These are phyloP conservation scores for Tetranychus cinnabarinus DNA, from an alignment of 1,140 invertebrate genomes.

Conservation along the genomic window DNA sequence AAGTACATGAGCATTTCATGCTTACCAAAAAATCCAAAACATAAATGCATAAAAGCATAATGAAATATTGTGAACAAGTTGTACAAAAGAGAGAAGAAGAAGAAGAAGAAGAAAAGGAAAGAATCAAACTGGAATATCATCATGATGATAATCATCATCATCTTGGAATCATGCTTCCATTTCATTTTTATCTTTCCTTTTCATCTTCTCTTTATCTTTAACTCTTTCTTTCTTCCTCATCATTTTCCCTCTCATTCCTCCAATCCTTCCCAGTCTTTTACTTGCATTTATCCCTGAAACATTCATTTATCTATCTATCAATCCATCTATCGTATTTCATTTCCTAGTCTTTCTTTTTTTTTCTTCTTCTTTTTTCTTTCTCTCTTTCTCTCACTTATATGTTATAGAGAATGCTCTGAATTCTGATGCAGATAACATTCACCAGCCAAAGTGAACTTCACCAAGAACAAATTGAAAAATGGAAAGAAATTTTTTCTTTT, in stretches of 20 bases:
- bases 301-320: not conserved
- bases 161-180: too few species aligned
- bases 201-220: too few species aligned
- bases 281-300: too few species aligned
- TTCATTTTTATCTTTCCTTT: too few species aligned
- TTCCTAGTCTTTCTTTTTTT: too few species aligned
- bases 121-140: not conserved
- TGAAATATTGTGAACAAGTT: not conserved
- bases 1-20: not conserved
- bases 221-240: too few species aligned
- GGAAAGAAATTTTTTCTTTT: not conserved
- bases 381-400: too few species aligned
- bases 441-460: too few species aligned
- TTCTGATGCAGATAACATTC: too few species aligned
- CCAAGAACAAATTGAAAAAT: too few species aligned
- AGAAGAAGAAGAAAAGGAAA: not conserved
- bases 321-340: not conserved
- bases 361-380: too few species aligned
- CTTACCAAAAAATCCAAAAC: not conserved
- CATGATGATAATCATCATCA: not conserved
- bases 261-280: not conserved
- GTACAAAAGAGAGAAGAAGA: not conserved
- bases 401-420: too few species aligned
- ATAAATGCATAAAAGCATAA: not conserved
- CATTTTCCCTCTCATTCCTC: not conserved